Conservation (phyloP, 2,797 vertebrate genomes). For the Gallirallus australis region DNA sequence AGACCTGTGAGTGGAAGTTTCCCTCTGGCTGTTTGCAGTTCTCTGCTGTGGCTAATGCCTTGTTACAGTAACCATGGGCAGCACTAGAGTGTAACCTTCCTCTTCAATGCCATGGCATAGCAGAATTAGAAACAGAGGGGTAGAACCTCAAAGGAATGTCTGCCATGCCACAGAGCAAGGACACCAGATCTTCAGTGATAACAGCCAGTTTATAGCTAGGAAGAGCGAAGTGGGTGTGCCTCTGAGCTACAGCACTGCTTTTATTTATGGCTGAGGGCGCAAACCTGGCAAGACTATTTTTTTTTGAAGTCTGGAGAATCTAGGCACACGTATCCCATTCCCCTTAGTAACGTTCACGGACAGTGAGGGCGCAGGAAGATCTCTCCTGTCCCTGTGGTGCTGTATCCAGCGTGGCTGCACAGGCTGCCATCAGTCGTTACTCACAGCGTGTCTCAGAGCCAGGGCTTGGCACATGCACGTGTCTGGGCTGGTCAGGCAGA, state of each 20-base stretch:
- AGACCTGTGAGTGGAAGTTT: neutral
- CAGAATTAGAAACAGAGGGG: neutral
- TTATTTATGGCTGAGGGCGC: neutral
- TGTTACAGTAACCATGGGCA: neutral
- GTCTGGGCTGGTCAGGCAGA: neutral
- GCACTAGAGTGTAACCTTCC: neutral
- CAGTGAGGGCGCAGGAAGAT: neutral
- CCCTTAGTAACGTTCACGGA: neutral
- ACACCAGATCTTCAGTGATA: neutral
- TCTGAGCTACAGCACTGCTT: neutral
- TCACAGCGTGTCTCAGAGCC: neutral
- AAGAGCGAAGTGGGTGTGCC: neutral
- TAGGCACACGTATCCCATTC: neutral
- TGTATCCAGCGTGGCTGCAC: neutral
- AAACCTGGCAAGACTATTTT: neutral
- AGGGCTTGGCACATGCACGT: neutral
- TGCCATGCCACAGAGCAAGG: neutral
- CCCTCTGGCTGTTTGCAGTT: neutral
- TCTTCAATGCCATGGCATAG: fast-evolving
- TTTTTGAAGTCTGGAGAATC: neutral
- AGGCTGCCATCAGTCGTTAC: neutral
- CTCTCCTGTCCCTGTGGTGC: neutral
- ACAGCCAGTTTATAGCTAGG: neutral
- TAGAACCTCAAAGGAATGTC: neutral
- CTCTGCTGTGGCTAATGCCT: neutral